Percentiles rank a stretch among this genome's conserved stretches.
Conservation (phyloP, 2,888 invertebrate genomes). For the Stratiomys singularior region DNA sequence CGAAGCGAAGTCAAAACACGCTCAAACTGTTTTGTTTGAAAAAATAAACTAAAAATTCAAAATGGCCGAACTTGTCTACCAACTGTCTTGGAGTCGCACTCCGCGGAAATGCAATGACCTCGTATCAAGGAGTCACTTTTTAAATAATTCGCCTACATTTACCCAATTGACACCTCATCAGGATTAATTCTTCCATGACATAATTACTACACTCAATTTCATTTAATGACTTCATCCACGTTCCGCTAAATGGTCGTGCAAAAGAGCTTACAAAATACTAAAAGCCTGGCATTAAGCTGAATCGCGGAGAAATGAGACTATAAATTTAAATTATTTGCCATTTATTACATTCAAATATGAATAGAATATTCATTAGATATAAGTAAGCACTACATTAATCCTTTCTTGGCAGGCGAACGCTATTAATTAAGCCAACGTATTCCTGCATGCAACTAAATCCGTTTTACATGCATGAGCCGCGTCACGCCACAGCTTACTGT, state of each 20-base stretch:
- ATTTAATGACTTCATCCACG: background rate
- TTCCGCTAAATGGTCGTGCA: background rate
- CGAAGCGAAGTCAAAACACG: too few relatives aligned
- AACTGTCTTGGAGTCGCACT: too few relatives aligned
- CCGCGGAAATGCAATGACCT: too few relatives aligned
- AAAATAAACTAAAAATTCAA: too few relatives aligned
- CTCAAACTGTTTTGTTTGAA: too few relatives aligned
- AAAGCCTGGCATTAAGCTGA: background rate
- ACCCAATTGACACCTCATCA: too few relatives aligned
- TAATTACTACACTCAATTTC: background rate
- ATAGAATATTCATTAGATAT: background rate
- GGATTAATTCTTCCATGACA: background rate
- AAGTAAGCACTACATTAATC: background rate
- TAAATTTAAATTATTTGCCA: slow-evolving; percentile 12
- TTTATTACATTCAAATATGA: background rate
- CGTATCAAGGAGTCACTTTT: too few relatives aligned
- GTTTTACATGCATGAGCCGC: background rate
- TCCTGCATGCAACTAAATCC: background rate
- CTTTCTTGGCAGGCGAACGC: background rate
- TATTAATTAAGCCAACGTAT: background rate
- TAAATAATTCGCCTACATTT: too few relatives aligned
- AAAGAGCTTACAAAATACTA: background rate
- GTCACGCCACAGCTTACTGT: background rate
- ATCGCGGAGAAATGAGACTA: background rate
- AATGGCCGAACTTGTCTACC: too few relatives aligned